Evolutionary conservation across 1,140 invertebrate genomes (phyloP).

Genomic region (Drosophila pachea): DNA sequence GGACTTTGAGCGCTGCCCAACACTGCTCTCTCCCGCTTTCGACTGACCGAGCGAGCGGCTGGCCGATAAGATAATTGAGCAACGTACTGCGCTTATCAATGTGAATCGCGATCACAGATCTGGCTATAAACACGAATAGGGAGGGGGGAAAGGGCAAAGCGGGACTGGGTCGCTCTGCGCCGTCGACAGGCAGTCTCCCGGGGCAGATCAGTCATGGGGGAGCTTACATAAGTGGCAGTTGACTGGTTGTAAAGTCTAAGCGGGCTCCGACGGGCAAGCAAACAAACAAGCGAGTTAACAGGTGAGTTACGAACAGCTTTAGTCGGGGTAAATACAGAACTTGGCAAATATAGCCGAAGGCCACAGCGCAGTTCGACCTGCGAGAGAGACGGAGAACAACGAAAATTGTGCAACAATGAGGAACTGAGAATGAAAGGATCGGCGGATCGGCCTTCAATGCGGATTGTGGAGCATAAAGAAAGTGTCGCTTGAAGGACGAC

Average conservation of each 20-base stretch:
- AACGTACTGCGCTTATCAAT: slow-evolving; percentile 4
- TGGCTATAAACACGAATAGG: neutral
- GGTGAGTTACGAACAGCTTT: slow-evolving; percentile 1
- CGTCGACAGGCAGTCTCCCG: slow-evolving; percentile 5
- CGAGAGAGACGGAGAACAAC: no score
- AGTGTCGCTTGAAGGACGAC: neutral
- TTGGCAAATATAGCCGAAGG: neutral
- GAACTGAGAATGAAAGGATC: no score
- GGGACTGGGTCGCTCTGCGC: no score
- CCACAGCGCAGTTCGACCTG: no score
- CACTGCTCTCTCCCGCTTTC: neutral
- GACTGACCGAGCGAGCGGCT: neutral
- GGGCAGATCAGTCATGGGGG: neutral
- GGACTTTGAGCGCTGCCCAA: slow-evolving; percentile 37
- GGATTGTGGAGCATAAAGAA: neutral
- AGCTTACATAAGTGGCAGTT: slow-evolving; percentile 2
- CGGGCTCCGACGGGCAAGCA: neutral
- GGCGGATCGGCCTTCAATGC: no score
- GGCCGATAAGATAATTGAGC: slow-evolving; percentile 36
- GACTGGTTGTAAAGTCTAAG: neutral
- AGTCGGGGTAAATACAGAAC: neutral
- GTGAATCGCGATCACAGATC: slow-evolving; percentile 1
- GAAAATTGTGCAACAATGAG: no score
- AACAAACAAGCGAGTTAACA: slow-evolving; percentile 1
- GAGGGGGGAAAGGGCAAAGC: no score